These are phyloP conservation scores for roundworm (Caenorhabditis elegans) DNA, from an alignment of 1,140 invertebrate genomes.

Conservation along the genomic window WBcel235 BX284605.5:2787001-2787500, in stretches of 20 bases:
- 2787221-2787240: slow-evolving; percentile 84
- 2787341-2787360: slow-evolving; percentile 89
- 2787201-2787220: slow-evolving; percentile 62
- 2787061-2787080: slow-evolving; percentile 86
- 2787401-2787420: slow-evolving; percentile 77
- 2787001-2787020: slow-evolving; percentile 79
- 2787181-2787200: slow-evolving; percentile 59
- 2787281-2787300: slow-evolving; percentile 87
- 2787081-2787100: slow-evolving; percentile 87
- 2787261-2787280: slow-evolving; percentile 77
- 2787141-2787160: slow-evolving; percentile 60
- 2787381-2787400: slow-evolving; percentile 94
- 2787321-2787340: slow-evolving; percentile 82
- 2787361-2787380: slow-evolving; percentile 90
- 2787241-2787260: slow-evolving; percentile 87
- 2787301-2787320: slow-evolving; percentile 85
- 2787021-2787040: slow-evolving; percentile 88
- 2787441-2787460: slow-evolving; percentile 92
- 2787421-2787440: slow-evolving; percentile 85
- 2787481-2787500: slow-evolving; percentile 87
- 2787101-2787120: slow-evolving; percentile 77
- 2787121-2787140: slow-evolving; percentile 58
- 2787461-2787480: slow-evolving; percentile 86
- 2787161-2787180: slow-evolving; percentile 53
- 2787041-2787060: slow-evolving; percentile 90